Evolutionary conservation across 2,797 vertebrate species (phyloP).

Genomic region (Hydrocynus forskahlii): DNA sequence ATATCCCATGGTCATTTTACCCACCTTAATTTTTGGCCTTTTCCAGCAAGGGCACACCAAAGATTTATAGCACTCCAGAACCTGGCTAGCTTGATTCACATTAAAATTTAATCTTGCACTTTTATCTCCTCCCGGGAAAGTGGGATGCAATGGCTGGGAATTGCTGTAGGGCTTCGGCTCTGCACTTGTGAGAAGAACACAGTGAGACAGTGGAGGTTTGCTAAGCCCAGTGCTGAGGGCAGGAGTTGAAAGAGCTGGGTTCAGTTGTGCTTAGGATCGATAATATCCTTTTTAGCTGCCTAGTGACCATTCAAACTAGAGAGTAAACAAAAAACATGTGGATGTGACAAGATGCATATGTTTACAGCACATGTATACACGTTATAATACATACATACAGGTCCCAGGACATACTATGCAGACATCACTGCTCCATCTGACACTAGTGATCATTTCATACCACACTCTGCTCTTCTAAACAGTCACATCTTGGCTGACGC

Average conservation of each 20-base stretch:
- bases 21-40: constrained; percentile 49
- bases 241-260: constrained; percentile 53
- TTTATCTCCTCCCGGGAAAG: constrained; percentile 62
- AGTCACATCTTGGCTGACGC: not conserved
- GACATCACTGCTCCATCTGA: not conserved
- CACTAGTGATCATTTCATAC: not conserved
- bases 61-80: constrained; percentile 65
- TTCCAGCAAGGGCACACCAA: constrained; percentile 33
- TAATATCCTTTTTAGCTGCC: constrained; percentile 48
- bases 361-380: not conserved
- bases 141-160: constrained; percentile 44
- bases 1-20: constrained; percentile 44
- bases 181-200: constrained; percentile 30
- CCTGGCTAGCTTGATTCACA: constrained; percentile 56
- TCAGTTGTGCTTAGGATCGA: constrained; percentile 48
- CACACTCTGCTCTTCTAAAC: constrained; percentile 10
- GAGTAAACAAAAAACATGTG: too few relatives aligned
- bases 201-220: constrained; percentile 35
- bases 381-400: not conserved
- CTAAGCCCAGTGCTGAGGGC: constrained; percentile 44
- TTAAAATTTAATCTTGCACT: constrained; percentile 69
- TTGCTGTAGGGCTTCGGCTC: constrained; percentile 57
- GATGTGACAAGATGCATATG: not conserved
- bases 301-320: constrained; percentile 6
- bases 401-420: not conserved